phyloP scores from a whole-genome alignment of 2,797 vertebrate genomes.

The Buceros bicornis region DNA sequence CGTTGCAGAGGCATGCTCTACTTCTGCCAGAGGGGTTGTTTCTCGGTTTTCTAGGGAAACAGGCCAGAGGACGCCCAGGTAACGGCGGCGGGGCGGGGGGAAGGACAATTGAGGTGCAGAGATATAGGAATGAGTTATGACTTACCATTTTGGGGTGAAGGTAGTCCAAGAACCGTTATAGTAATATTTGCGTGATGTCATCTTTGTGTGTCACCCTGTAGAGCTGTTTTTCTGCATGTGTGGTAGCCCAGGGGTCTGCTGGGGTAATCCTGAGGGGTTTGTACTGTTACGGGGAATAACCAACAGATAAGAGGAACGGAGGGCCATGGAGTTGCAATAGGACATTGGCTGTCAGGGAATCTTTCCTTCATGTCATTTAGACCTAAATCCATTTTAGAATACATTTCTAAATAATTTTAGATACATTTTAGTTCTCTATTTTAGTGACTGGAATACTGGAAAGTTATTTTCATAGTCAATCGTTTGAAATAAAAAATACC shows the following conservation, averaged over 20 bases:
- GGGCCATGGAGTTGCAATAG: not conserved
- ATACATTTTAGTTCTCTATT: not conserved
- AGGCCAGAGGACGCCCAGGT: not conserved
- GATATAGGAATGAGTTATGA: not conserved
- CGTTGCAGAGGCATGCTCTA: not conserved
- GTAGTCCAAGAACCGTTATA: not conserved
- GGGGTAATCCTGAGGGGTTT: not conserved
- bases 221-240: rapidly evolving
- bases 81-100: not conserved
- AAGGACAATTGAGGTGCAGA: rapidly evolving
- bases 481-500: not conserved
- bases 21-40: not conserved
- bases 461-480: rapidly evolving
- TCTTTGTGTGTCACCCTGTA: rapidly evolving
- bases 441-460: not conserved
- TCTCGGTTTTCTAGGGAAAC: not conserved
- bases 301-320: not conserved
- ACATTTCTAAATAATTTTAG: not conserved
- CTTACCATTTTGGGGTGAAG: not conserved
- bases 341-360: rapidly evolving
- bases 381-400: not conserved
- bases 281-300: not conserved
- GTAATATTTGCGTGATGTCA: not conserved
- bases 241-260: not conserved
- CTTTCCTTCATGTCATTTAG: not conserved